phyloP scores from a whole-genome alignment of 2,113 vertebrate species.

The Chaetodon trifascialis region DNA sequence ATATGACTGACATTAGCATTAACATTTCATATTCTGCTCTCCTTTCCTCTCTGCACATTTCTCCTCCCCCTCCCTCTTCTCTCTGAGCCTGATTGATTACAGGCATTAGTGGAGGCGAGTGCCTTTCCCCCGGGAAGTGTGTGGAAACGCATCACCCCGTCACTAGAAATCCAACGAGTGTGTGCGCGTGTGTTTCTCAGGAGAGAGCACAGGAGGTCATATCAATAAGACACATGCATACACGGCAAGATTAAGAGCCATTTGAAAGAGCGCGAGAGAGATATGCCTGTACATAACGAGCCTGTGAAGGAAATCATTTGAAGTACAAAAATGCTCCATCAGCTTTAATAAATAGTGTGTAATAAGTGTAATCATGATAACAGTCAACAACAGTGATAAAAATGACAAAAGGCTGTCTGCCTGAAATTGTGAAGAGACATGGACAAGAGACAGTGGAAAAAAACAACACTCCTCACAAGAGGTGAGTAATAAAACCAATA shows the following conservation, averaged over 20 bases:
- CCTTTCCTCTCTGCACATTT: conserved; percentile 17
- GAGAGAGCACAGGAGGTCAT: conserved; percentile 30
- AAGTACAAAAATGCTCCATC: conserved; percentile 24
- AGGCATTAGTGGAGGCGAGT: conserved; percentile 66
- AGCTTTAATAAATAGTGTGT: conserved; percentile 20
- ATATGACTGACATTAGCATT: conserved; percentile 47
- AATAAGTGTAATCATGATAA: conserved; percentile 26
- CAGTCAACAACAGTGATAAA: conserved; percentile 3
- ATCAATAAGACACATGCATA: conserved; percentile 50
- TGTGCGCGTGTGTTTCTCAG: conserved; percentile 26
- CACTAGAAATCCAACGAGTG: conserved; percentile 43
- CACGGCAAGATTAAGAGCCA: conserved; percentile 43
- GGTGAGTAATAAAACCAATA: conserved; percentile 6
- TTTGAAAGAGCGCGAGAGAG: conserved; percentile 21
- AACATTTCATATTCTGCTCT: conserved; percentile 45
- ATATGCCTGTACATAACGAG: conserved; percentile 23
- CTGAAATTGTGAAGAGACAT: conserved; percentile 8
- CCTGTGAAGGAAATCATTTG: conserved; percentile 21
- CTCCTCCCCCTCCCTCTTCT: conserved; percentile 28
- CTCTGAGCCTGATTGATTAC: conserved; percentile 74
- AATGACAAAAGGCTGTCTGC: conserved; percentile 8
- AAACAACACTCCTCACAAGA: not conserved
- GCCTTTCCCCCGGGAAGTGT: conserved; percentile 63
- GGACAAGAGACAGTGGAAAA: not conserved
- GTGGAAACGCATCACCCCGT: conserved; percentile 69